Conservation (phyloP, 2,797 vertebrate species). For the Valencia hispanica region DNA sequence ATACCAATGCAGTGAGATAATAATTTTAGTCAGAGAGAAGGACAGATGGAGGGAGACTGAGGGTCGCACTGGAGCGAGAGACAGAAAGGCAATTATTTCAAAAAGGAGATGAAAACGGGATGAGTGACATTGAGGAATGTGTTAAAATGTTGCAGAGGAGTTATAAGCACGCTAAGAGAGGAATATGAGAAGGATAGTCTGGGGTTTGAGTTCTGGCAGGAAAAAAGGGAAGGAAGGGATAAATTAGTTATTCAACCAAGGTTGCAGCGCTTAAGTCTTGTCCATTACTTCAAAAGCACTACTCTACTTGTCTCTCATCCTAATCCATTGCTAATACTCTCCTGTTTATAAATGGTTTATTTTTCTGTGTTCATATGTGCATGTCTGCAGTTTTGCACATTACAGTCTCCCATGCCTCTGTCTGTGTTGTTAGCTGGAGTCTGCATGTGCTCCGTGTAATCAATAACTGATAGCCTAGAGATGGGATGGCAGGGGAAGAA, state of each 20-base stretch:
- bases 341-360: conserved; percentile 28
- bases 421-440: conserved; percentile 62
- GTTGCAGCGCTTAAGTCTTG: conserved; percentile 17
- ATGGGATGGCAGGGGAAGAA: conserved; percentile 47
- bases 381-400: conserved; percentile 45
- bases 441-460: conserved; percentile 63
- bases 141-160: conserved; percentile 40
- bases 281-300: conserved; percentile 18
- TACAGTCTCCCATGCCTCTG: conserved; percentile 47
- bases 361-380: conserved; percentile 25
- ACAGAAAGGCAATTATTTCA: conserved; percentile 32
- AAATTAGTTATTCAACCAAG: conserved; percentile 10
- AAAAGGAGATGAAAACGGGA: conserved; percentile 39
- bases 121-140: conserved; percentile 52
- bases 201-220: conserved; percentile 15
- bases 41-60: conserved; percentile 59
- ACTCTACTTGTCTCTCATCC: neutral
- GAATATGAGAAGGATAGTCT: conserved; percentile 26
- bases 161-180: conserved; percentile 16
- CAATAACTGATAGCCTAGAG: conserved; percentile 66
- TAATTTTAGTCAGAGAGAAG: conserved; percentile 32
- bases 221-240: neutral
- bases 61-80: conserved; percentile 45
- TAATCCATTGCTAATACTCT: neutral
- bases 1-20: conserved; percentile 50